These are phyloP conservation scores for Phoxinus phoxinus DNA, from an alignment of 2,113 vertebrate genomes.

Conservation along the genomic window DNA sequence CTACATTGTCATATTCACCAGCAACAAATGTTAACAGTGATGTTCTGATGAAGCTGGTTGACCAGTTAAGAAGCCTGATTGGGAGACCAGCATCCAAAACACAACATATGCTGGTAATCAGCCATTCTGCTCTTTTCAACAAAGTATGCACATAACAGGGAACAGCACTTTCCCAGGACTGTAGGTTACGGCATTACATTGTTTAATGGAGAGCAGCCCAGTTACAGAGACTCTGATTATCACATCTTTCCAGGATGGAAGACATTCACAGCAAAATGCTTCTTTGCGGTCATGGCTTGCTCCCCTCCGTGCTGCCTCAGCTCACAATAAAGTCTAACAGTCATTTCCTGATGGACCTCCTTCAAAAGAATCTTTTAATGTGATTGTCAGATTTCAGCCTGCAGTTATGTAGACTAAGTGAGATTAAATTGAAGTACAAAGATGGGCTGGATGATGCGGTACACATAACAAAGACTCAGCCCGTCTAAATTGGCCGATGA, in stretches of 20 bases:
- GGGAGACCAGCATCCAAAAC: not conserved
- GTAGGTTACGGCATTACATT: constrained; percentile 57
- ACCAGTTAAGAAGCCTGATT: not conserved
- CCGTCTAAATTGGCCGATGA: not conserved
- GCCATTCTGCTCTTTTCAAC: not conserved
- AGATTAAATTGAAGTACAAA: constrained; percentile 67
- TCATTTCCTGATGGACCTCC: constrained; percentile 72
- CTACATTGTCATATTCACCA: not conserved
- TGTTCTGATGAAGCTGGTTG: not conserved
- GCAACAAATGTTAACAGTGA: not conserved
- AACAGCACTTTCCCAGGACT: constrained; percentile 46
- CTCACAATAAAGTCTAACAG: constrained; percentile 70
- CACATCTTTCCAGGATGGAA: constrained; percentile 67
- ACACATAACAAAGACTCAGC: constrained; percentile 25
- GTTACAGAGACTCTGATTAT: constrained; percentile 60
- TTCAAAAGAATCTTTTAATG: constrained; percentile 71
- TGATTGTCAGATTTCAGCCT: constrained; percentile 69
- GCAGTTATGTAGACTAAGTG: constrained; percentile 60
- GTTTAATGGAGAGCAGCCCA: constrained; percentile 64
- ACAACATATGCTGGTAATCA: constrained; percentile 1
- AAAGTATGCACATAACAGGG: not conserved
- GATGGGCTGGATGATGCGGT: constrained; percentile 62
- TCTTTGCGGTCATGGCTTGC: constrained; percentile 66
- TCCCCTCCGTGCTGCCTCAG: constrained; percentile 54
- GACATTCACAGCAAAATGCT: constrained; percentile 62